Base-by-base conservation (phyloP, 2,797 vertebrate genomes). In the Gymnothorax javanicus region DNA sequence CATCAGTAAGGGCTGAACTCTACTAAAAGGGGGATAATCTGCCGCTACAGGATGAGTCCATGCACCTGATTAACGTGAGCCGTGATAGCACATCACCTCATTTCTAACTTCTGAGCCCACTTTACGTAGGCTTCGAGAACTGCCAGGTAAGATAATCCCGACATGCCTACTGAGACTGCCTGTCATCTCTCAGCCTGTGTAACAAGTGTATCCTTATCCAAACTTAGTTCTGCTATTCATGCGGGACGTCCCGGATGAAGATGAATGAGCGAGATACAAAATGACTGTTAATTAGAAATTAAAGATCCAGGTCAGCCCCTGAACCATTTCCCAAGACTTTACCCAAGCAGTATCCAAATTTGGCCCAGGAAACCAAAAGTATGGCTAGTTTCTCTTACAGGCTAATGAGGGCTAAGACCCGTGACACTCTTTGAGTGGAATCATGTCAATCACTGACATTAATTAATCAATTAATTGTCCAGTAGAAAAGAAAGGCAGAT, bases 21-120 rank as follows among this genome's bases (percentile, higher is more conserved):
- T 88, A 88, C 90, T 75, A 67, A 90, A 90, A 90, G 56, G 33
- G 25, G 91, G 89, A 79, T 86, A 77, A 89, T 88, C 79, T 77
- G 23, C 27, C 25, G 6, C 15, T 15, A 85, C 85, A 85, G 86
- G 88, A 92, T 91, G 89, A 92, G 89, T 84, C 84, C 86, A 62
- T 84, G 85, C 88, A 88, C 89, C 92, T 91, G 92, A 94, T 93
- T 91, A 93, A 87, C 86, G 62, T 52, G 67, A 43, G 69, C 89
- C 58, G 5, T 87, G 89, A 56, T 67, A 56, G 50, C 62, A 56
- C 27, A 25, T 86, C 77, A 88, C 87, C 87, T 92, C 79, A 54
- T 84, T 89, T 84, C 82, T 43, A 81, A n/a, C 62, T 79, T 2
- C 50, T 15, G 77, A 60, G 43, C 43, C 33, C 7, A 62, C 67